Percentiles rank a stretch among this genome's conserved stretches.
Evolutionary conservation across 2,113 vertebrate genomes (phyloP).

Genomic region (Oreamnos americanus): DNA sequence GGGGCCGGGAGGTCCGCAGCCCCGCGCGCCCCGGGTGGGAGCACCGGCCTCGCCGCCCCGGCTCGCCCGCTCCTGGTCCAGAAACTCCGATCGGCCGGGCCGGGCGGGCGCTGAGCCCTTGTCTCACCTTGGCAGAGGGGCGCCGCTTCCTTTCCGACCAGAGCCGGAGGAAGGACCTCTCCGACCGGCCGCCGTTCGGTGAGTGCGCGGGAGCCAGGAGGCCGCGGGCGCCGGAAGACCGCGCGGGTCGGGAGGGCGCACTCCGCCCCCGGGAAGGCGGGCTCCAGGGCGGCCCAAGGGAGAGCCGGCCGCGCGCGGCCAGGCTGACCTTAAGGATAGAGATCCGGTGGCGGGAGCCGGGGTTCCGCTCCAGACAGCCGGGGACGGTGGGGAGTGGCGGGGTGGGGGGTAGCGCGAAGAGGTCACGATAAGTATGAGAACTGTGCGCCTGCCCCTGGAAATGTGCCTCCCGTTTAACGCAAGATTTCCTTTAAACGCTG

Average conservation of each 20-base stretch:
- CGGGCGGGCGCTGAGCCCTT: not conserved
- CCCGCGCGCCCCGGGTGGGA: accelerated
- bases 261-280: not conserved
- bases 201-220: slow-evolving; percentile 30
- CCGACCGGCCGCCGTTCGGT: slow-evolving; percentile 88
- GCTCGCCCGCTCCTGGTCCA: not conserved
- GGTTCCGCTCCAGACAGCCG: not conserved
- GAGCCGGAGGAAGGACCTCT: slow-evolving; percentile 84
- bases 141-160: slow-evolving; percentile 92
- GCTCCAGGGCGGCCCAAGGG: accelerated
- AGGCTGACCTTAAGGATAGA: not conserved
- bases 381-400: not conserved
- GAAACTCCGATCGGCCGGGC: not conserved
- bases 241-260: accelerated
- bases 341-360: not conserved
- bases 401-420: not conserved
- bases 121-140: slow-evolving; percentile 85
- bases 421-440: not conserved
- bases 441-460: not conserved
- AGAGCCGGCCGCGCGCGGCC: accelerated
- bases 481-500: not conserved
- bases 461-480: not conserved
- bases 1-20: not conserved
- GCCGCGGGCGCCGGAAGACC: accelerated
- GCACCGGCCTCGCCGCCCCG: not conserved